phyloP scores from a whole-genome alignment of 2,113 vertebrate genomes.

The Salvator merianae region DNA sequence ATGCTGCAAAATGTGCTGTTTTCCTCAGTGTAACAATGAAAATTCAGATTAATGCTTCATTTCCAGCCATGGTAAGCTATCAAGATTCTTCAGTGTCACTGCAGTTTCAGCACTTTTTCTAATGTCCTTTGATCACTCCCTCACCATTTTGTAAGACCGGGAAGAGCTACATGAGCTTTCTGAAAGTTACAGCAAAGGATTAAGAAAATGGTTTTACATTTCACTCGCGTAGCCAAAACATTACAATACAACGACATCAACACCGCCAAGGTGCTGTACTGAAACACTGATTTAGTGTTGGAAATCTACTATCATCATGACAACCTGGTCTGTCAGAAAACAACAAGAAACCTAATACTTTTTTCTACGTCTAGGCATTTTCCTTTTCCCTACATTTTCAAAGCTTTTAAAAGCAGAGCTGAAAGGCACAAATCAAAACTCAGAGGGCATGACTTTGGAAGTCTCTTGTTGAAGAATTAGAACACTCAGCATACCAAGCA shows the following conservation, averaged over 20 bases:
- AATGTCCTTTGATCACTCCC: conserved; percentile 26
- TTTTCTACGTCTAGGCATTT: not conserved
- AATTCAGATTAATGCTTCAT: not conserved
- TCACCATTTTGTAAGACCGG: not conserved
- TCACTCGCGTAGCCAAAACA: not conserved
- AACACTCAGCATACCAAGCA: conserved; percentile 1
- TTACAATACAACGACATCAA: not conserved
- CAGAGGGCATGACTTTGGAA: not conserved
- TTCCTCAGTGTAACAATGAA: not conserved
- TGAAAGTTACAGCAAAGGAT: conserved; percentile 21
- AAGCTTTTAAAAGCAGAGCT: conserved; percentile 33
- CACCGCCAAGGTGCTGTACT: not conserved
- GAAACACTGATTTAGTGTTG: not conserved
- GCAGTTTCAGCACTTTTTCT: not conserved
- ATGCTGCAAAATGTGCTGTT: not conserved
- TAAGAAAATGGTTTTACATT: conserved; percentile 26
- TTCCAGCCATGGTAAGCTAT: not conserved
- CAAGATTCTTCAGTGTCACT: not conserved
- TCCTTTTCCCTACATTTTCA: conserved; percentile 8
- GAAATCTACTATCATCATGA: conserved; percentile 31
- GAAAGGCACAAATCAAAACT: not conserved
- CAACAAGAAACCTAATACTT: conserved; percentile 24
- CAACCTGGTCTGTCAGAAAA: conserved; percentile 20
- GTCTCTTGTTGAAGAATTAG: not conserved
- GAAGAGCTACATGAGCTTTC: not conserved